Conservation (phyloP, 2,113 vertebrate genomes). For the Dicerorhinus sumatrensis region DNA sequence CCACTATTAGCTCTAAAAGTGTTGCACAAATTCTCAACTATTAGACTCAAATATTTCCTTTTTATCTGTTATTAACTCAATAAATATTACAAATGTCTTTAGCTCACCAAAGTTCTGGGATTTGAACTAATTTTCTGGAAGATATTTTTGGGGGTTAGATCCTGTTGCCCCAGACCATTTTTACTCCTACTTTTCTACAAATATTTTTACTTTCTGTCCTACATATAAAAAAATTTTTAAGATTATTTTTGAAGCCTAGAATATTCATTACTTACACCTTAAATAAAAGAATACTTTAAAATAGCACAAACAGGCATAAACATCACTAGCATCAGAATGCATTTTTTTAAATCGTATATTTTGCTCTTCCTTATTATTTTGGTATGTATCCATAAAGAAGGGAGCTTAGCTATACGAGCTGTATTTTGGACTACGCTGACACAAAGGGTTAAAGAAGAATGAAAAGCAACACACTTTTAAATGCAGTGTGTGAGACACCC, state of each 20-base stretch:
- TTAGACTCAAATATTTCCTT: conserved; percentile 32
- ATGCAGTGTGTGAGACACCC: neutral
- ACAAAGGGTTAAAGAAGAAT: neutral
- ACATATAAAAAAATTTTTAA: neutral
- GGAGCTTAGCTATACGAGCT: neutral
- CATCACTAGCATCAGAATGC: neutral
- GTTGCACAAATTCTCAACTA: neutral
- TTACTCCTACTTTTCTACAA: conserved; percentile 19
- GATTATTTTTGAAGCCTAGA: neutral
- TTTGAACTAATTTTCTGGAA: conserved; percentile 39
- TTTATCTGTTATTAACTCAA: conserved; percentile 47
- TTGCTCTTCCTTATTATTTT: neutral
- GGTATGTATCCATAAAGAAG: neutral
- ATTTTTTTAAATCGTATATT: neutral
- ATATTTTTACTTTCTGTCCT: conserved; percentile 30
- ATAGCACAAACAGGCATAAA: neutral
- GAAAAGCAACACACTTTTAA: conserved; percentile 28
- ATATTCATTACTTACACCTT: neutral
- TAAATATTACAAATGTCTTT: conserved; percentile 26
- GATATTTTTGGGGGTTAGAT: neutral
- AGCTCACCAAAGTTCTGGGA: neutral
- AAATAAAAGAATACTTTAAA: neutral
- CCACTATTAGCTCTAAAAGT: neutral
- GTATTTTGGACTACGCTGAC: neutral
- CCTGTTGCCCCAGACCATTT: neutral